A percentile compares a stretch with the other conserved stretches of the same genome.
Conservation (phyloP, 2,113 vertebrate species). For the Patagioenas fasciata region DNA sequence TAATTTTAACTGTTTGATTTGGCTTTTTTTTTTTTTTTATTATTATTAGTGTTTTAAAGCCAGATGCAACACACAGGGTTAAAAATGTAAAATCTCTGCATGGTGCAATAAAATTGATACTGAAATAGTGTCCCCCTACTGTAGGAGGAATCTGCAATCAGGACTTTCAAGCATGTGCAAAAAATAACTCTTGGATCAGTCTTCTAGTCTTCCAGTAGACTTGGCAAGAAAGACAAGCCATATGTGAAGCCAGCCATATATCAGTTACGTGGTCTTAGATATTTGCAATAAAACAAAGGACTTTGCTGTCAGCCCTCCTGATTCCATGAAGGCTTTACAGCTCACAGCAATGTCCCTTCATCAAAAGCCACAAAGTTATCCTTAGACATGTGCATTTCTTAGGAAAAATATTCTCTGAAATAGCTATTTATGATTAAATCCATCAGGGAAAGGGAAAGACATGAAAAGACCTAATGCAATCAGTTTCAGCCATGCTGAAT, state of each 20-base stretch:
- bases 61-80: background rate
- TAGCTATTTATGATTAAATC: slow-evolving; percentile 59
- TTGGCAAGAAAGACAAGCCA: slow-evolving; percentile 67
- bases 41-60: background rate
- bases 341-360: slow-evolving; percentile 52
- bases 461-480: slow-evolving; percentile 5
- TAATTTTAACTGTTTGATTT: background rate
- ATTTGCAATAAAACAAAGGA: slow-evolving; percentile 65
- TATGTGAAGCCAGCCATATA: slow-evolving; percentile 65
- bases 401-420: slow-evolving; percentile 45
- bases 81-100: slow-evolving; percentile 23
- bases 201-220: slow-evolving; percentile 65
- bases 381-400: slow-evolving; percentile 48
- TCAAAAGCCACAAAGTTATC: slow-evolving; percentile 55
- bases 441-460: slow-evolving; percentile 27
- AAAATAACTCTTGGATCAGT: slow-evolving; percentile 68
- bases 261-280: slow-evolving; percentile 65
- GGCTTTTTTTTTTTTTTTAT: background rate
- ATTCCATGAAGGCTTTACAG: slow-evolving; percentile 47
- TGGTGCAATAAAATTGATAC: slow-evolving; percentile 36
- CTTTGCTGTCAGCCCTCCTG: slow-evolving; percentile 47
- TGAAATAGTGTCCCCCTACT: slow-evolving; percentile 57
- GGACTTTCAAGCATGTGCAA: slow-evolving; percentile 61
- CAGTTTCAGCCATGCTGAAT: slow-evolving; percentile 13
- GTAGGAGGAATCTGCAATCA: slow-evolving; percentile 59